Percentiles rank a stretch among this genome's conserved stretches.
phyloP scores from a whole-genome alignment of 2,888 invertebrate species.

The Aporophyla nigra region DNA sequence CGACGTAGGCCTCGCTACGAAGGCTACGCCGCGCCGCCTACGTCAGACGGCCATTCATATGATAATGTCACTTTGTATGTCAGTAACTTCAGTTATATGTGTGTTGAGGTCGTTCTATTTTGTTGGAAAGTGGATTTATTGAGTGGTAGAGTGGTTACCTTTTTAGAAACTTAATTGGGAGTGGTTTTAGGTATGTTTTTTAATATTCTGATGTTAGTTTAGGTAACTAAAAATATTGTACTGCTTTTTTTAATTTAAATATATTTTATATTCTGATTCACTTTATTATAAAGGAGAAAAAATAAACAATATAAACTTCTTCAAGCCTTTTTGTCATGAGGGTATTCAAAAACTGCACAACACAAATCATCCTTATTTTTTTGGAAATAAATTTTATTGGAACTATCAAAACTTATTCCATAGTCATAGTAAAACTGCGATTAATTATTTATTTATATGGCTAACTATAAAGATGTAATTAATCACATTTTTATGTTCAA shows the following conservation, averaged over 20 bases:
- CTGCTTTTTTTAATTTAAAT: background rate
- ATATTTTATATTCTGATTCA: background rate
- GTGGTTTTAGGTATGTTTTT: background rate
- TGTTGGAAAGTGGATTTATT: slow-evolving; percentile 8
- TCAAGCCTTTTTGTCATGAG: background rate
- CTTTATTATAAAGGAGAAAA: background rate
- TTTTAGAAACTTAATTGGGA: background rate
- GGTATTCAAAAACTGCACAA: background rate
- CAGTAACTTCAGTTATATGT: slow-evolving; percentile 53
- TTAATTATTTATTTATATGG: too few species aligned
- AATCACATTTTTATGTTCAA: too few species aligned
- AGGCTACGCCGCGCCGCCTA: slow-evolving; percentile 68
- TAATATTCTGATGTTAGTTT: background rate
- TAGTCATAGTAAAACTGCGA: too few species aligned
- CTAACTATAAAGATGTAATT: too few species aligned
- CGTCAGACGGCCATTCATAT: slow-evolving; percentile 63
- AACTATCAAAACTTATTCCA: background rate
- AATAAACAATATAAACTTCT: background rate
- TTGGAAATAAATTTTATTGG: background rate
- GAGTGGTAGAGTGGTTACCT: background rate
- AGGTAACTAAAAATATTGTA: background rate
- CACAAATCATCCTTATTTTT: background rate
- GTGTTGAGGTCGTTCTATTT: slow-evolving; percentile 31
- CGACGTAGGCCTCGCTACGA: slow-evolving; percentile 61
- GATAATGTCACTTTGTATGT: slow-evolving; percentile 66